phyloP scores from a whole-genome alignment of 2,113 vertebrate species.

The Pipra filicauda region DNA sequence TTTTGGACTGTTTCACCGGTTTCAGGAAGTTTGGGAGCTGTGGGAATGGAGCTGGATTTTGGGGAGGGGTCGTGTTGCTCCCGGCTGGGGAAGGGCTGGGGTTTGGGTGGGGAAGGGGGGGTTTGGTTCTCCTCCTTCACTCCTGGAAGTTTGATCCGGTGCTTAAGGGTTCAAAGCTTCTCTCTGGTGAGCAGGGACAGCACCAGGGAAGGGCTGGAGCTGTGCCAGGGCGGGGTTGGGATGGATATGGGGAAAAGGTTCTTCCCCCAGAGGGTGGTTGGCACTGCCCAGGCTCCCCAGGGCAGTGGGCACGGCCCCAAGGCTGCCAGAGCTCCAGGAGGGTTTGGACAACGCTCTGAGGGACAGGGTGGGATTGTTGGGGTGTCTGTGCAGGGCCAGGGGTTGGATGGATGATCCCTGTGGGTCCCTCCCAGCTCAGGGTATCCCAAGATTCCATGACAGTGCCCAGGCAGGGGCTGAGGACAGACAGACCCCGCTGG shows the following conservation, averaged over 20 bases:
- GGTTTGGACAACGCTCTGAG: not conserved
- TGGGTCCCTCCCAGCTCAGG: not conserved
- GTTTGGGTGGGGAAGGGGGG: not conserved
- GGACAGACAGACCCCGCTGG: not conserved
- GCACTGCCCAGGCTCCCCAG: not conserved
- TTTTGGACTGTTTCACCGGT: not conserved
- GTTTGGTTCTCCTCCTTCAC: fast-evolving
- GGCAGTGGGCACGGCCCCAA: not conserved
- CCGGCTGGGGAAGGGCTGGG: not conserved
- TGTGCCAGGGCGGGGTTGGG: not conserved
- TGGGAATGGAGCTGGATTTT: not conserved
- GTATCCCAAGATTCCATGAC: not conserved
- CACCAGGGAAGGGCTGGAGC: not conserved
- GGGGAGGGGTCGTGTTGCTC: fast-evolving
- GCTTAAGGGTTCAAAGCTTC: not conserved
- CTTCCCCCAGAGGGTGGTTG: not conserved
- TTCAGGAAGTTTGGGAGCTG: not conserved
- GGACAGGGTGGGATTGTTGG: not conserved
- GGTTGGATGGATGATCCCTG: not conserved
- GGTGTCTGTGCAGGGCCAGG: not conserved
- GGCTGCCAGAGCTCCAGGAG: not conserved
- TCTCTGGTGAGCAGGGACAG: not conserved
- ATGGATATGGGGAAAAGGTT: not conserved
- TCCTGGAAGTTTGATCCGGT: not conserved
- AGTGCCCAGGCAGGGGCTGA: not conserved